Evolutionary conservation across 2,888 invertebrate species (phyloP).

Genomic region (Pristionchus fissidentatus): DNA sequence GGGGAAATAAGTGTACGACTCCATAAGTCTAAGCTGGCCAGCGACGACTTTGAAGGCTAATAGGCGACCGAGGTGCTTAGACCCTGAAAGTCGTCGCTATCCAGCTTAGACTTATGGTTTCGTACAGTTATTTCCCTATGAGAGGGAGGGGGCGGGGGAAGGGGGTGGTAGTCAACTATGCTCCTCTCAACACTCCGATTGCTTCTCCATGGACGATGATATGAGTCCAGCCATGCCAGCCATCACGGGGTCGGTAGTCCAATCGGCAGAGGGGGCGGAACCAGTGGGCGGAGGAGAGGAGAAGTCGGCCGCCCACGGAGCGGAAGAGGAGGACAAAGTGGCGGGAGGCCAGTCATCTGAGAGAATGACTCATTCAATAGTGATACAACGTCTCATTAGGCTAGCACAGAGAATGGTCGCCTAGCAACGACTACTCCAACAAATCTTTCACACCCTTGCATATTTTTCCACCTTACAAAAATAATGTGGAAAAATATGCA

Average conservation of each 20-base stretch:
- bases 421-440: background rate
- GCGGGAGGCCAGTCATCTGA: conserved; percentile 47
- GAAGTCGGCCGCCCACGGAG: background rate
- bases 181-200: conserved; percentile 34
- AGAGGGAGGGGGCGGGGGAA: background rate
- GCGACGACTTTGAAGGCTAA: no score
- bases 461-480: background rate
- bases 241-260: conserved; percentile 26
- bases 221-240: conserved; percentile 40
- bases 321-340: background rate
- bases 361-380: background rate
- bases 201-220: conserved; percentile 24
- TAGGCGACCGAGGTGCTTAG: no score
- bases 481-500: no score
- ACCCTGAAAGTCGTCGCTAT: no score
- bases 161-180: background rate
- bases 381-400: background rate
- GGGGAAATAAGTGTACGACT: no score
- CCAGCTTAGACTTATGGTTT: no score
- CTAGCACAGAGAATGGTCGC: background rate
- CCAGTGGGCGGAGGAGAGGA: conserved; percentile 8
- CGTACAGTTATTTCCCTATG: no score
- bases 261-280: background rate
- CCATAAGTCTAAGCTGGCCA: no score
- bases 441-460: background rate